Evolutionary conservation across 2,888 invertebrate species (phyloP).

Genomic region (Drosophila flavopinicola): DNA sequence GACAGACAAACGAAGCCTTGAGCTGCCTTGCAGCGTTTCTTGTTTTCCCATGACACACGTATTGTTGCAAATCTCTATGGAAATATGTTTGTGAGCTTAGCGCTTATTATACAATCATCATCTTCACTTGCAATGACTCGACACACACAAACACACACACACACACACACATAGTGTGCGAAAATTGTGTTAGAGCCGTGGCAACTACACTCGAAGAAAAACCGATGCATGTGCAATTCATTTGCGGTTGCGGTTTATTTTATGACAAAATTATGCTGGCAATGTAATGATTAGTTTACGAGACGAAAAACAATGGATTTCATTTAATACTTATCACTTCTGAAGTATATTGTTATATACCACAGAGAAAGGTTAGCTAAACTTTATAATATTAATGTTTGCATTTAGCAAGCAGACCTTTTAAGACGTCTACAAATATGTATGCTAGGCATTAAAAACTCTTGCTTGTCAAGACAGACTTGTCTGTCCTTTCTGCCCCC

Average conservation of each 20-base stretch:
- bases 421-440: too few relatives aligned
- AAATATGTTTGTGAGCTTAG: slow-evolving; percentile 17
- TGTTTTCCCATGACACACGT: slow-evolving; percentile 57
- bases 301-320: slow-evolving; percentile 12
- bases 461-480: too few relatives aligned
- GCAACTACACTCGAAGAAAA: slow-evolving; percentile 40
- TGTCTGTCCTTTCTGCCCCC: too few relatives aligned
- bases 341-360: neutral
- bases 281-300: neutral
- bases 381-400: too few relatives aligned
- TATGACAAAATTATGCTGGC: neutral
- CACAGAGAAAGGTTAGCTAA: too few relatives aligned
- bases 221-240: neutral
- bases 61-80: slow-evolving; percentile 47
- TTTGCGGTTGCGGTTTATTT: slow-evolving; percentile 10
- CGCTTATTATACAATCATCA: slow-evolving; percentile 46
- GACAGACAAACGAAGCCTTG: slow-evolving; percentile 40
- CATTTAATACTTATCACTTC: slow-evolving; percentile 2
- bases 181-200: slow-evolving; percentile 11
- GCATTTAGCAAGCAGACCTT: too few relatives aligned
- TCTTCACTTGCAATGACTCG: slow-evolving; percentile 52
- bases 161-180: slow-evolving; percentile 1
- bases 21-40: slow-evolving; percentile 57
- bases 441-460: too few relatives aligned
- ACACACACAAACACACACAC: slow-evolving; percentile 13